phyloP scores from a whole-genome alignment of 2,888 invertebrate genomes.

The Orthosia incerta region DNA sequence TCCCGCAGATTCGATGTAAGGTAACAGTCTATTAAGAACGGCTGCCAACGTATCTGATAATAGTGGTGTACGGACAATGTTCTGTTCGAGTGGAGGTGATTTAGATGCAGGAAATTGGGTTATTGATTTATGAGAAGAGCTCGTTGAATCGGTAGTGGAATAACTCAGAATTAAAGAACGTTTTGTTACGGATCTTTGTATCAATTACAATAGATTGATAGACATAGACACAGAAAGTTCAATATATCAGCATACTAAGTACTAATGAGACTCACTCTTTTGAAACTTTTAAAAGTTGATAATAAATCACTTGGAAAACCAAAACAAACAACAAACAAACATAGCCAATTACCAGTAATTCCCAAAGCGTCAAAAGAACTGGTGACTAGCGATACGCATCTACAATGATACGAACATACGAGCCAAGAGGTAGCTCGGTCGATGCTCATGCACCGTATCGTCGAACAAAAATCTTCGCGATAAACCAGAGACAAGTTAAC shows the following conservation, averaged over 20 bases:
- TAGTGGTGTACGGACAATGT: slow-evolving; percentile 48
- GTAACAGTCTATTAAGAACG: slow-evolving; percentile 70
- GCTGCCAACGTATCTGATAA: slow-evolving; percentile 55
- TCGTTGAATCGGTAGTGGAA: neutral
- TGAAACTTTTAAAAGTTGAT: neutral
- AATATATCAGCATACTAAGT: neutral
- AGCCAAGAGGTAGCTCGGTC: slow-evolving; percentile 66
- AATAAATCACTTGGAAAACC: slow-evolving; percentile 7
- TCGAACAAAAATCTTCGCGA: slow-evolving; percentile 86
- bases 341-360: slow-evolving; percentile 74
- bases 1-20: slow-evolving; percentile 73
- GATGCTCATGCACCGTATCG: slow-evolving; percentile 82
- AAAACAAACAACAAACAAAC: slow-evolving; percentile 37
- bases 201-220: neutral
- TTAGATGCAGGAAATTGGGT: slow-evolving; percentile 29
- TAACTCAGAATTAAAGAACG: neutral
- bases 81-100: slow-evolving; percentile 38
- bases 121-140: slow-evolving; percentile 34
- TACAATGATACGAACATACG: slow-evolving; percentile 76
- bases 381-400: slow-evolving; percentile 76
- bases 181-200: neutral
- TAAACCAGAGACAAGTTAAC: slow-evolving; percentile 89
- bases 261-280: neutral
- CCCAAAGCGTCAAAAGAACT: slow-evolving; percentile 75
- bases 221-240: neutral